Base-by-base conservation (phyloP, 2,888 invertebrate genomes). In the Chloroclysta siterata region DNA sequence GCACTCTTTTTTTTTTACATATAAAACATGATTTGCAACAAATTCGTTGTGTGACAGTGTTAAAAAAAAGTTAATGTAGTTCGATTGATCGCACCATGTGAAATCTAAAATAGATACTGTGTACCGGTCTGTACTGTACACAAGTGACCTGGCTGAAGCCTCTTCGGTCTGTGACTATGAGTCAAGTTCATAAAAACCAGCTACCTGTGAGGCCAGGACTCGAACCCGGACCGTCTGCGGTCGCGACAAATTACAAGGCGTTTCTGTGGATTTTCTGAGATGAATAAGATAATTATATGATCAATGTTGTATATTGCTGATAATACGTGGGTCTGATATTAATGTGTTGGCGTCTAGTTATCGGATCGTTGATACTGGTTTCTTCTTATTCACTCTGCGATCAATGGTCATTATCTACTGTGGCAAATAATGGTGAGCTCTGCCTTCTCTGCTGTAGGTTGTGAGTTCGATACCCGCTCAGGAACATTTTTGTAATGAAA, bases 171-270 rank as follows among this genome's bases (percentile, higher is more conserved):
- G 46, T 39, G 39, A 17, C 50, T 17, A 58, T 61, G 65, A 61
- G 58, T 65, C 65, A 60, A 58, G 54, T 17, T 33, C 44, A 63
- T 53, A 63, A 63, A 63, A 63, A 63, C 50, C 28, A 53, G 54
- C 65, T 65, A 65, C 62, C 59, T 63, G 61, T 60, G 63, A 60
- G 63, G 59, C 61, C 51, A 33, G 60, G 60, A 52, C 22, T 61
- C 63, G 58, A 66, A 66, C 63, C 65, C 41, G 53, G 46, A 36
- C 41, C 39, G 65, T 72, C 69, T 71, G 76, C 68, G 77, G 77
- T 72, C 70, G 65, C 60, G 53, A 69, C 66, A 74, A 79, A 79
- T 78, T 73, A 78, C 63, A 73, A 69, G 73, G 76, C 72, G 70
- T 67, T 53, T 63, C 62, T 77, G 74, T 79, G 72, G 77, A 73